Conservation (phyloP, 1,140 invertebrate species). For the Saccostrea cuccullata region DNA sequence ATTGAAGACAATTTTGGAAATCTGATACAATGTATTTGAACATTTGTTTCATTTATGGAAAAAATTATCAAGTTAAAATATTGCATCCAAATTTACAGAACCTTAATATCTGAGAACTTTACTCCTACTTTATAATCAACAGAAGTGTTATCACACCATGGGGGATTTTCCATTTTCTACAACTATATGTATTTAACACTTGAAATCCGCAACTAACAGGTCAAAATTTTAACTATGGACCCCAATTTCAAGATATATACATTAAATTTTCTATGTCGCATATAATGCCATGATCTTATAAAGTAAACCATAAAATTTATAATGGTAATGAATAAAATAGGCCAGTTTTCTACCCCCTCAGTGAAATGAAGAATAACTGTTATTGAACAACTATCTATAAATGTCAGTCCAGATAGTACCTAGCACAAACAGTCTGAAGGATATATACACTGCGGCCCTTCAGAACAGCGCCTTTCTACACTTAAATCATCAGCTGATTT, state of each 20-base stretch:
- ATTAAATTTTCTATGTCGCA: slow-evolving; percentile 8
- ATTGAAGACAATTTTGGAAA: too few relatives aligned
- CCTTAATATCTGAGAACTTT: background rate
- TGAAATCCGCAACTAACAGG: background rate
- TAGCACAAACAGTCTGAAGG: background rate
- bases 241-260: background rate
- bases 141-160: background rate
- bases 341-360: slow-evolving; percentile 23
- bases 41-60: background rate
- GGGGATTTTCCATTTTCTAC: background rate
- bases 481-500: background rate
- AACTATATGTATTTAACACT: background rate
- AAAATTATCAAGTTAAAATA: background rate
- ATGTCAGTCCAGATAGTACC: background rate
- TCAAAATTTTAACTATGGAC: background rate
- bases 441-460: background rate
- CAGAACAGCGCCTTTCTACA: background rate
- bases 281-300: background rate
- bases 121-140: background rate
- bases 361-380: slow-evolving; percentile 2
- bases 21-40: background rate
- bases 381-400: slow-evolving; percentile 10
- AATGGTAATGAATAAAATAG: background rate
- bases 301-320: slow-evolving; percentile 16
- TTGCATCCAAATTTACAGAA: background rate